Evolutionary conservation across 1,140 invertebrate species (phyloP).

Genomic region (Drosophila nasuta): DNA sequence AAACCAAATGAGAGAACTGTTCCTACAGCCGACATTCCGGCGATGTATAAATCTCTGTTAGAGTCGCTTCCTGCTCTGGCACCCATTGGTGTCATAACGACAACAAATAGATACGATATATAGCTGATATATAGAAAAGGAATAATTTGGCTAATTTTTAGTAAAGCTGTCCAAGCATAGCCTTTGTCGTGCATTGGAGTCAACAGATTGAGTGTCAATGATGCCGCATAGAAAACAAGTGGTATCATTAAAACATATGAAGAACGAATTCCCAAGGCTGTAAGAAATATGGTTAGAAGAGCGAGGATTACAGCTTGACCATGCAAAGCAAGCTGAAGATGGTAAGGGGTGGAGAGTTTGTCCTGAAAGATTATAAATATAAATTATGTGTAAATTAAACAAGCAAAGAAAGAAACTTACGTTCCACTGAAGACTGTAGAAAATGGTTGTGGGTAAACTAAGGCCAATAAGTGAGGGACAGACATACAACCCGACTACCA

Average conservation of each 20-base stretch:
- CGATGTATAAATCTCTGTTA: slow-evolving; percentile 87
- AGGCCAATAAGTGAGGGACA: slow-evolving; percentile 58
- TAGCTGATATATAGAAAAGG: slow-evolving; percentile 87
- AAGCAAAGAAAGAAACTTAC: slow-evolving; percentile 27
- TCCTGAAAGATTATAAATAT: slow-evolving; percentile 34
- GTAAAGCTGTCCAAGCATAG: slow-evolving; percentile 87
- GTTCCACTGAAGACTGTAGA: slow-evolving; percentile 62
- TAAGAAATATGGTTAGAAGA: slow-evolving; percentile 44
- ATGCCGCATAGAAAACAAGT: slow-evolving; percentile 50
- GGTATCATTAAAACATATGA: slow-evolving; percentile 65
- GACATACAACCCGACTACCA: slow-evolving; percentile 86
- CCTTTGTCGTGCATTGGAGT: slow-evolving; percentile 76
- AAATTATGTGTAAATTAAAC: not conserved
- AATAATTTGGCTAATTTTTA: slow-evolving; percentile 83
- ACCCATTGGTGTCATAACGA: slow-evolving; percentile 88
- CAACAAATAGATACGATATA: slow-evolving; percentile 88
- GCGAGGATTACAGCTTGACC: slow-evolving; percentile 59
- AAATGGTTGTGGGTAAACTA: slow-evolving; percentile 63
- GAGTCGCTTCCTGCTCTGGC: slow-evolving; percentile 87
- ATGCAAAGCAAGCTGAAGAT: slow-evolving; percentile 61
- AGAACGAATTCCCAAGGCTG: slow-evolving; percentile 48
- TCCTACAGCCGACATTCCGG: slow-evolving; percentile 84
- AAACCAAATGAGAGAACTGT: slow-evolving; percentile 68
- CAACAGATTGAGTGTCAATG: slow-evolving; percentile 62
- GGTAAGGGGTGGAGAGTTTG: slow-evolving; percentile 43